Conservation (phyloP, 2,888 invertebrate species). For the Frankliniella fusca region DNA sequence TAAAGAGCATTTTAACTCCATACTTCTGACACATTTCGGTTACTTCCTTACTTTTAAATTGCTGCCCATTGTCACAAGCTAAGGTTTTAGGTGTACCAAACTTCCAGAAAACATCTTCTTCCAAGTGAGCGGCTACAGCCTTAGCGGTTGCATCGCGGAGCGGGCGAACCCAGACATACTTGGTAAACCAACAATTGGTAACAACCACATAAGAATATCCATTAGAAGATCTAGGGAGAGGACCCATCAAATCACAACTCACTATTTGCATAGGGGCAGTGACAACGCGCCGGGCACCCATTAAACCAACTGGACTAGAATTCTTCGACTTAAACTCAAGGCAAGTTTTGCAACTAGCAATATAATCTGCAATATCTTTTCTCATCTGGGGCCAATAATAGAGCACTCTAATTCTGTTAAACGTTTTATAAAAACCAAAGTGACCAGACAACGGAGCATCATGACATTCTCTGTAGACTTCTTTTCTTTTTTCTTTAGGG, state of each 20-base stretch:
- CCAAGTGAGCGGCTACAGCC: constrained; percentile 34
- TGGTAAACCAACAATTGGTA: no score
- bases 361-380: no score
- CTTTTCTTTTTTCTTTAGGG: no score
- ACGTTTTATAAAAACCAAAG: no score
- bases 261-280: constrained; percentile 37
- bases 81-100: constrained; percentile 31
- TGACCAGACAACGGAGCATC: no score
- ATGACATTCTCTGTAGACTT: no score
- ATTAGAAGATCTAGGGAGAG: constrained; percentile 33
- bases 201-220: no score
- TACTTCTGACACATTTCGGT: constrained; percentile 33
- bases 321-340: no score
- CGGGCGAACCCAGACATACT: constrained; percentile 39
- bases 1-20: constrained; percentile 33
- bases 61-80: constrained; percentile 31
- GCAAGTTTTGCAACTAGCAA: no score
- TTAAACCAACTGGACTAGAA: no score
- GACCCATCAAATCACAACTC: constrained; percentile 35
- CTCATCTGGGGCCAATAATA: no score
- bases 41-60: constrained; percentile 29
- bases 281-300: constrained; percentile 1
- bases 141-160: constrained; percentile 38
- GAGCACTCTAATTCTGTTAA: no score
- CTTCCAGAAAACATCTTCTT: constrained; percentile 35